Percentiles rank a stretch among this genome's conserved stretches.
Evolutionary conservation across 1,140 invertebrate species (phyloP).

Genomic region (Plodia interpunctella): DNA sequence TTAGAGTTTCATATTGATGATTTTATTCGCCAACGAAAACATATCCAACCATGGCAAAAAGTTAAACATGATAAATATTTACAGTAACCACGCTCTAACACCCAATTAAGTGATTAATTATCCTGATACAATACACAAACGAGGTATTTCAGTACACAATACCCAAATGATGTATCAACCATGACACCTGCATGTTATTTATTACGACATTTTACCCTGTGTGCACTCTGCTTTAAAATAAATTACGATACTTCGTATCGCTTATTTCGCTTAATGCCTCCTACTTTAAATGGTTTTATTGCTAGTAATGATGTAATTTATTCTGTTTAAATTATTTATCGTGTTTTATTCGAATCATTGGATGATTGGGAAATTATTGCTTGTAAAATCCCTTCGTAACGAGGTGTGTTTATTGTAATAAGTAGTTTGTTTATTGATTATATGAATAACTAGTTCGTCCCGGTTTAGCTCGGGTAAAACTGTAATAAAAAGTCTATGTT

Average conservation of each 20-base stretch:
- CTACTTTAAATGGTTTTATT: constrained; percentile 6
- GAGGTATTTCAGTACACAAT: neutral
- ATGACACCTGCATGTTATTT: constrained; percentile 18
- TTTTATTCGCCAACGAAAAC: neutral
- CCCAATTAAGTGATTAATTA: constrained; percentile 1
- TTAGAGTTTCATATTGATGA: no score
- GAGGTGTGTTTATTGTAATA: neutral
- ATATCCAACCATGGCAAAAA: neutral
- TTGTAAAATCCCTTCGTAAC: neutral
- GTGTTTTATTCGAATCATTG: neutral
- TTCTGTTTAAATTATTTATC: constrained; percentile 6
- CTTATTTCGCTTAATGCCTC: neutral
- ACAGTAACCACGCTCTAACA: constrained; percentile 1
- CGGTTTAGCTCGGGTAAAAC: no score
- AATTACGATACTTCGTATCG: constrained; percentile 10
- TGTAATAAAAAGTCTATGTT: no score
- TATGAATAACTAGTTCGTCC: no score
- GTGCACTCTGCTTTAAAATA: constrained; percentile 9
- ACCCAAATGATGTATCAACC: constrained; percentile 5
- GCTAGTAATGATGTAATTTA: constrained; percentile 2
- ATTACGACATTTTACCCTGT: constrained; percentile 5
- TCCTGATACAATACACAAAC: neutral
- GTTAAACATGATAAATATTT: neutral
- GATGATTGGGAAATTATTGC: neutral
- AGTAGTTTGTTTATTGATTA: no score